phyloP scores from a whole-genome alignment of 2,797 vertebrate species.

The Poeciliopsis infans region DNA sequence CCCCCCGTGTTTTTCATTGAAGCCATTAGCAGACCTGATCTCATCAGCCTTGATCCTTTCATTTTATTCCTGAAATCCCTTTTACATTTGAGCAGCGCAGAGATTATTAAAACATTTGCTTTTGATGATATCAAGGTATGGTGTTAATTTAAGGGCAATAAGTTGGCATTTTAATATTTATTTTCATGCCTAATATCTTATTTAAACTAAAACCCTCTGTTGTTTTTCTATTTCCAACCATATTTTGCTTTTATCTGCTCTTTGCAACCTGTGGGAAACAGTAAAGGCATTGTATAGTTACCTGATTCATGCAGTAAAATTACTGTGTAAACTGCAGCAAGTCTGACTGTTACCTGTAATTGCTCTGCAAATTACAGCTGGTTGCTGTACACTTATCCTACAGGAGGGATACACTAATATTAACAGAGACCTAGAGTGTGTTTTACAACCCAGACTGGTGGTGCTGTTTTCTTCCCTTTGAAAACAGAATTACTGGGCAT shows the following conservation, averaged over 20 bases:
- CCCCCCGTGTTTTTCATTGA: background rate
- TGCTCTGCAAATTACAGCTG: background rate
- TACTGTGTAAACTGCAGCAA: background rate
- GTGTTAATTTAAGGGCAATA: background rate
- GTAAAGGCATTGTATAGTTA: background rate
- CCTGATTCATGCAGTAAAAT: background rate
- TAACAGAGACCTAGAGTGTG: background rate
- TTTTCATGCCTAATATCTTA: background rate
- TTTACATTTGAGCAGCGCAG: background rate
- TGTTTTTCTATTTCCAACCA: background rate
- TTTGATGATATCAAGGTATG: background rate
- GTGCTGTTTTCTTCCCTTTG: background rate
- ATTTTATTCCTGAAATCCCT: constrained; percentile 3
- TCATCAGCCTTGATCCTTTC: background rate
- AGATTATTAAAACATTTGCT: background rate
- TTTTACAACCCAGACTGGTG: background rate
- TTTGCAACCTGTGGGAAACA: background rate
- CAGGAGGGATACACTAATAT: constrained; percentile 1
- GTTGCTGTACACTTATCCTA: background rate
- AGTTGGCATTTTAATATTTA: background rate
- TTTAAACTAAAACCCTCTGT: background rate
- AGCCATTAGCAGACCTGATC: background rate
- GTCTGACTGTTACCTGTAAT: background rate
- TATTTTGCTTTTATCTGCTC: background rate
- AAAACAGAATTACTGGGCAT: background rate